phyloP scores from a whole-genome alignment of 2,113 vertebrate species.

The Bungarus multicinctus region DNA sequence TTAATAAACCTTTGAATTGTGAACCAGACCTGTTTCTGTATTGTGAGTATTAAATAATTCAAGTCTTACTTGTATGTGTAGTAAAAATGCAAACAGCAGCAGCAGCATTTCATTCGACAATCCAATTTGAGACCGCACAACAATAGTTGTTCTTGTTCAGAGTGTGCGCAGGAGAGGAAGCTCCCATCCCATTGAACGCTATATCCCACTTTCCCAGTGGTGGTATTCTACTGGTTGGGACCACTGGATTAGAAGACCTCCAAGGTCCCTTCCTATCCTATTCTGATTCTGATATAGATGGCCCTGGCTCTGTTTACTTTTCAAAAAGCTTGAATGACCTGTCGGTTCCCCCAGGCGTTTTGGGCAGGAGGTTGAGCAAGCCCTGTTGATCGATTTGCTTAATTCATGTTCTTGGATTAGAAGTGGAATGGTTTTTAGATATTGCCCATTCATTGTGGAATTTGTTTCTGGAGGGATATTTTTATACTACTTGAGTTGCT shows the following conservation, averaged over 20 bases:
- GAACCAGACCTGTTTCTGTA: no score
- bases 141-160: not conserved
- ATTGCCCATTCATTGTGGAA: not conserved
- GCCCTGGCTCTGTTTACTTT: not conserved
- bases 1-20: no score
- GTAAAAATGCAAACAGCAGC: not conserved
- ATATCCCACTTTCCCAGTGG: not conserved
- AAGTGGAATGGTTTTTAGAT: not conserved
- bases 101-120: not conserved
- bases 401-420: not conserved
- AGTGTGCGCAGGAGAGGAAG: not conserved
- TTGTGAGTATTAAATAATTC: no score
- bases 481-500: not conserved
- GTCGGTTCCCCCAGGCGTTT: not conserved
- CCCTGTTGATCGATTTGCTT: not conserved
- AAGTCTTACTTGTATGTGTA: no score
- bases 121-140: not conserved
- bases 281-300: no score
- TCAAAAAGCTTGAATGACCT: not conserved
- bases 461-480: not conserved
- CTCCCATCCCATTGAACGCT: not conserved
- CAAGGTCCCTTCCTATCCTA: no score
- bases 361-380: not conserved
- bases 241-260: no score
- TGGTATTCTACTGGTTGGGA: no score